Base-by-base conservation (phyloP, 2,797 vertebrate species). In the Corythornis leucogaster region DNA sequence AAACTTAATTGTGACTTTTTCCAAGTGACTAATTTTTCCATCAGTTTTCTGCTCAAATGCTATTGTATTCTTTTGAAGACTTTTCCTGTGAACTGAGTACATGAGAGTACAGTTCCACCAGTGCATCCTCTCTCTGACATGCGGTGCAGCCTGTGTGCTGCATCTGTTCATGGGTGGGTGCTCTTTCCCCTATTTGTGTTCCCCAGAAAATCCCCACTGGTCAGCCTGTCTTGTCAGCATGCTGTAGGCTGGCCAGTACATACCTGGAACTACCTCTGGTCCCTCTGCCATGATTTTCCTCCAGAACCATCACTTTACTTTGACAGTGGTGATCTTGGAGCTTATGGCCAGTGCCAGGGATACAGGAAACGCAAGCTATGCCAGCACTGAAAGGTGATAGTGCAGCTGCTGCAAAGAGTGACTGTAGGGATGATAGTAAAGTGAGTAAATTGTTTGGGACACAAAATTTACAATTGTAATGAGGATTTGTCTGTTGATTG, bases 391-490 rank as follows among this genome's bases (percentile, higher is more conserved):
- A 68, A 91, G 69, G 71, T 43, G 57, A 59, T 51, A 68, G 55
- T 63, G 82, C 76, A 94, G 91, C 93, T 96, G 85, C 93, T 92
- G 83, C 53, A 16, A 42, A 84, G 92, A 73, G 78, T 91, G 84
- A 55, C 35, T 6, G 3, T n/a, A 59, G 35, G 38, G 66, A 82
- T 85, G 31, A 53, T 55, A 89, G 68, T 33, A 69, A 83, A 76
- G 87, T 87, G 26, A 81, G 59, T 74, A 85, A 82, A 92, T 95
- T 83, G 80, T 91, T 82, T 95, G 73, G 76, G 68, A 91, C 64
- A 57, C 35, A 89, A 18, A 90, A 93, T 96, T 96, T 96, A 87
- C 81, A 97, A 94, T 82, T 89, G 90, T 84, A 95, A 94, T 95
- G 91, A 96, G 85, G 45, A 91, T 94, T 97, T 89, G 57, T 93